Conservation (phyloP, 2,113 vertebrate genomes). For the Potamarius usumacintae region DNA sequence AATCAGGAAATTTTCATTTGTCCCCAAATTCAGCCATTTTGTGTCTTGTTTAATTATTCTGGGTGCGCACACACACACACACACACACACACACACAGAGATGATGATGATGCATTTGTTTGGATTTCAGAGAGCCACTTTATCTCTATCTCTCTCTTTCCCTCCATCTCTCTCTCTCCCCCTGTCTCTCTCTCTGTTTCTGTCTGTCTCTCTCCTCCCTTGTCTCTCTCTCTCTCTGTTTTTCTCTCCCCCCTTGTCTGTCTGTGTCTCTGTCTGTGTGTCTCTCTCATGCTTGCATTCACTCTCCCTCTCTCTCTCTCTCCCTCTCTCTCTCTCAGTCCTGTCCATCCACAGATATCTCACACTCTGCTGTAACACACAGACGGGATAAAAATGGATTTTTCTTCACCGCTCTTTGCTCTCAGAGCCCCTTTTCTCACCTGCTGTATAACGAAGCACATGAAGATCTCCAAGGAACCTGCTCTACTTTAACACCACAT, state of each 20-base stretch:
- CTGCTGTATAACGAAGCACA: neutral
- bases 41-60: neutral
- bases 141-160: neutral
- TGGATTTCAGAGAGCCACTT: neutral
- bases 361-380: neutral
- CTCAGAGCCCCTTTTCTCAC: neutral
- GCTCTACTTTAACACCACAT: neutral
- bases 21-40: neutral
- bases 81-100: neutral
- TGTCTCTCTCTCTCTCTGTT: too few relatives aligned
- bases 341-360: neutral
- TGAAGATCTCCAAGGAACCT: neutral
- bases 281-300: too few relatives aligned
- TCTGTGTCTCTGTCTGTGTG: too few relatives aligned
- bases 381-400: constrained; percentile 18
- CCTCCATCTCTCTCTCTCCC: too few relatives aligned
- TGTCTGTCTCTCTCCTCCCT: too few relatives aligned
- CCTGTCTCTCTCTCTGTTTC: too few relatives aligned
- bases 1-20: neutral
- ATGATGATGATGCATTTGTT: neutral
- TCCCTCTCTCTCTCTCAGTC: neutral
- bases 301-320: too few relatives aligned
- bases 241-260: too few relatives aligned
- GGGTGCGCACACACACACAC: neutral
- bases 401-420: neutral